phyloP scores from a whole-genome alignment of 2,888 invertebrate genomes.

The Priocnemis perturbator region DNA sequence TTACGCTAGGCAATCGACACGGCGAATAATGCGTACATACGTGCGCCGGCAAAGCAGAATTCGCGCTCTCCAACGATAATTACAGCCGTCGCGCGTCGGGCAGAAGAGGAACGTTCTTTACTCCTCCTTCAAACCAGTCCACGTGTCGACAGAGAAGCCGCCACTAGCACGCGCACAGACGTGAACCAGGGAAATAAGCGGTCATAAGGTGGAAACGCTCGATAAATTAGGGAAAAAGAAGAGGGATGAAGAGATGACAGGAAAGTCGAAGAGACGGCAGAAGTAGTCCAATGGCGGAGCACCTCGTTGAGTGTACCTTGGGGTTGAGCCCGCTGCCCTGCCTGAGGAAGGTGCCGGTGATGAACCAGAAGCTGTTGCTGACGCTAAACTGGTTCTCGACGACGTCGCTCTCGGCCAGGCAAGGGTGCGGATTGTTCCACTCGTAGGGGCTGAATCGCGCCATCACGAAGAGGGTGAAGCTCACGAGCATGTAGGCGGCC shows the following conservation, averaged over 20 bases:
- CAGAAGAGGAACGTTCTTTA: too few relatives aligned
- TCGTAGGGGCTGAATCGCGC: conserved; percentile 89
- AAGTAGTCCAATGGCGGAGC: conserved; percentile 51
- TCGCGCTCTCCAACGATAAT: too few relatives aligned
- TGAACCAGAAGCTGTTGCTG: conserved; percentile 95
- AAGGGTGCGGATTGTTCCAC: conserved; percentile 87
- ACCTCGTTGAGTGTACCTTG: conserved; percentile 79
- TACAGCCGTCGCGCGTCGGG: too few relatives aligned
- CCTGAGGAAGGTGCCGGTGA: conserved; percentile 91
- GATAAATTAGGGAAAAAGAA: too few relatives aligned
- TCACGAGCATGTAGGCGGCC: conserved; percentile 87
- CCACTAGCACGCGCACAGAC: too few relatives aligned
- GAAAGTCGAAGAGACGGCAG: conserved; percentile 5
- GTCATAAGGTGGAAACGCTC: too few relatives aligned
- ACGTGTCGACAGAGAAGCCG: too few relatives aligned
- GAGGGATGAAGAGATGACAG: conserved; percentile 10
- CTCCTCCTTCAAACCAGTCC: too few relatives aligned
- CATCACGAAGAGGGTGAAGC: conserved; percentile 86
- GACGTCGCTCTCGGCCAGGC: conserved; percentile 88
- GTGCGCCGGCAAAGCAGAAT: too few relatives aligned
- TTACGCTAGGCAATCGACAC: too few relatives aligned
- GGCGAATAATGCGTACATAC: too few relatives aligned
- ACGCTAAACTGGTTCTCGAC: conserved; percentile 97
- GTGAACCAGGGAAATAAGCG: too few relatives aligned
- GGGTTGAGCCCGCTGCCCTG: conserved; percentile 91